phyloP scores from a whole-genome alignment of 2,113 vertebrate genomes.

The Prietella phreatophila region DNA sequence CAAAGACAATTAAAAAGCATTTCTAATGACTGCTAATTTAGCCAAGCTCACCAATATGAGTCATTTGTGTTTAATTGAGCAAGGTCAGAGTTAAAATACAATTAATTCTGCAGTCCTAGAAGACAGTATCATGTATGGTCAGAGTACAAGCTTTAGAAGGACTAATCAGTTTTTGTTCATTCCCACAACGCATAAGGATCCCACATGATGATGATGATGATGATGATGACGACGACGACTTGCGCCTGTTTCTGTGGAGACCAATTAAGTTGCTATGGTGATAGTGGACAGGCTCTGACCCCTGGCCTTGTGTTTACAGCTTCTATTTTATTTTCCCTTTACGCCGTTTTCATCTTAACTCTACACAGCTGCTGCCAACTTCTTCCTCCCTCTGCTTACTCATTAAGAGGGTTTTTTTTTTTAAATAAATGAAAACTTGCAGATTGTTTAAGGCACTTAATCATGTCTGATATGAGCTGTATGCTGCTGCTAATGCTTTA shows the following conservation, averaged over 20 bases:
- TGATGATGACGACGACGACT: too few species aligned
- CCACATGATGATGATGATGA: background rate
- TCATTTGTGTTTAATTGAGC: background rate
- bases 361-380: background rate
- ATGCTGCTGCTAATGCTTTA: background rate
- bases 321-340: background rate
- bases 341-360: background rate
- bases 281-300: slow-evolving; percentile 19
- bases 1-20: background rate
- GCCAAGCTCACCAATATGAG: background rate
- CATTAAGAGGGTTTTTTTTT: background rate
- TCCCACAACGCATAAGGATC: background rate
- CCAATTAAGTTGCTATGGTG: slow-evolving; percentile 73
- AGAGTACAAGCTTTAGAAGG: background rate
- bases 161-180: background rate
- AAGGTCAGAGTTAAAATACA: background rate
- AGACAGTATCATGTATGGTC: background rate
- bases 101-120: background rate
- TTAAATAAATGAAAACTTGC: background rate
- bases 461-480: slow-evolving; percentile 1
- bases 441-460: background rate
- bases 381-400: background rate
- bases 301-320: background rate
- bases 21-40: background rate
- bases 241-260: slow-evolving; percentile 5